Evolutionary conservation across 2,113 vertebrate species (phyloP), one percentile per base, ranked within the genome.

Genomic region (Pheucticus melanocephalus): DNA sequence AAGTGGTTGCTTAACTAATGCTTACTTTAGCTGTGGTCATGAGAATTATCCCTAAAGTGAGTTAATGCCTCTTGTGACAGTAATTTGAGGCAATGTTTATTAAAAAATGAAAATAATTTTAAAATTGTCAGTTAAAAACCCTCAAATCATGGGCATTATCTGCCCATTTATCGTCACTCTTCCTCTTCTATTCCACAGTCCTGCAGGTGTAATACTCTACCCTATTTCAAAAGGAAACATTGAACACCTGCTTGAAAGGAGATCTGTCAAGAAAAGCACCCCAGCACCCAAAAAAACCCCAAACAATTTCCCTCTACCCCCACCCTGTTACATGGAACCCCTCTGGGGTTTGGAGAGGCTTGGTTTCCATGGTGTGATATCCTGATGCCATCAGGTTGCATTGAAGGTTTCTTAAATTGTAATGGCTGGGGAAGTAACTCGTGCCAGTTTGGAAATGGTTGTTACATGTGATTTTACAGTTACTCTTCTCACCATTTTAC

Each of bases 91-190:
- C 47, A 70, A 23, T 21, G 1, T 19, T 42, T 39, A 53, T 72
- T 17, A 47, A 53, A 48, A 64, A 35, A 15, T 5, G 2, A 50
- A 33, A 15, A 33, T 37, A 47, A 19, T 35, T 16, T 31, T 21
- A 1, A 19, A 31, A 33, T 27, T 16, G 6, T 56, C 17, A 42
- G 10, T 20, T 65, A n/a, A 69, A 7, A 44, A 1, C 5, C 6
- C 31, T 10, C 8, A 59, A n/a, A 18, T 1, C 2, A 2, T 23
- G 45, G 50, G 16, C 44, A 27, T n/a, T 28, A 8, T 0, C 0
- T 63, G 11, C 6, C 9, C 5, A 14, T 61, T 16, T 17, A 27
- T 82, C 21, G 30, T 44, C 9, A 28, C 6, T 94, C 25, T 33
- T 51, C 12, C 28, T 56, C 19, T 59, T 53, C 2, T 65, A 1